Evolutionary conservation across 2,888 invertebrate species (phyloP).

Genomic region (Troides helena): DNA sequence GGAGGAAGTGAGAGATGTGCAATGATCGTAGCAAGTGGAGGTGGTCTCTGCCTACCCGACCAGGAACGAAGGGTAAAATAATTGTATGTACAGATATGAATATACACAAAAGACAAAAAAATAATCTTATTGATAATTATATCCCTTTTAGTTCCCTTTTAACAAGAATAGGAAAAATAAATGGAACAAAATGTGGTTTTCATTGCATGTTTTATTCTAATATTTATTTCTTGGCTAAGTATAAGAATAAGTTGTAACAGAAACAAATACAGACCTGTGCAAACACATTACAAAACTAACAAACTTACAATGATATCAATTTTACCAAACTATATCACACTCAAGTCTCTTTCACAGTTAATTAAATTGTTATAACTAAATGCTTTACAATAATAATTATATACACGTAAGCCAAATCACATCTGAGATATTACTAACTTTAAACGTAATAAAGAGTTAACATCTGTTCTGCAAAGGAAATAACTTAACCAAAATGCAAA

Average conservation of each 20-base stretch:
- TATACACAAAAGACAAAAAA: too few species aligned
- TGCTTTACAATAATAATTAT: slow-evolving; percentile 25
- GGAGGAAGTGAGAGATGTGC: too few species aligned
- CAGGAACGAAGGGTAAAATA: too few species aligned
- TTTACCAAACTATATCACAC: slow-evolving; percentile 35
- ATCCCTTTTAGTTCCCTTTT: too few species aligned
- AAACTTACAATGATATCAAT: slow-evolving; percentile 32
- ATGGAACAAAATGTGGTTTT: too few species aligned
- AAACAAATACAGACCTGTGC: neutral
- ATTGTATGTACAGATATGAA: too few species aligned
- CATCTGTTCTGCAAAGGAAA: neutral
- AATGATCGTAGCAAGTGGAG: too few species aligned
- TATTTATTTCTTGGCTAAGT: too few species aligned
- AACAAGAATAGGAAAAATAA: too few species aligned
- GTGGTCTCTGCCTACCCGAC: too few species aligned
- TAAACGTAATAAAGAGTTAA: neutral
- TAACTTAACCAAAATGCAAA: neutral
- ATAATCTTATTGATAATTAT: too few species aligned
- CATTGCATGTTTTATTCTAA: too few species aligned
- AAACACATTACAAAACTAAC: slow-evolving; percentile 4
- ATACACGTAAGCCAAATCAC: slow-evolving; percentile 7
- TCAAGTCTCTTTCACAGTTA: slow-evolving; percentile 14
- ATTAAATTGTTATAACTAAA: slow-evolving; percentile 24
- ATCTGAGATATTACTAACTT: neutral
- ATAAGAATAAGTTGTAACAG: slow-evolving; percentile 1